Conservation (phyloP, 2,797 vertebrate species). For the Lithobates pipiens region DNA sequence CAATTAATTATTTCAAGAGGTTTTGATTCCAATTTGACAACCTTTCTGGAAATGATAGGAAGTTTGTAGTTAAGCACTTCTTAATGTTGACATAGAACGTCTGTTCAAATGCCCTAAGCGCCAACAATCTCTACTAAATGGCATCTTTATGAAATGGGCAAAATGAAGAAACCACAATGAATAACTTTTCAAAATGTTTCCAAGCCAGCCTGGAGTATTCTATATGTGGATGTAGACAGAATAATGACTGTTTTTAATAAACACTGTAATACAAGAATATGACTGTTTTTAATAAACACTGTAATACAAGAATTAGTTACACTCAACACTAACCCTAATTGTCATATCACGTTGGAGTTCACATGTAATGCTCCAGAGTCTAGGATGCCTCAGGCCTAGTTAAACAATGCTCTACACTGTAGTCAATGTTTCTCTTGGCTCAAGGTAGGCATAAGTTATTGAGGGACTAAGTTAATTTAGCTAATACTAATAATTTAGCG, state of each 20-base stretch:
- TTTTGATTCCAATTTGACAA: background rate
- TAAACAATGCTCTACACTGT: slow-evolving; percentile 41
- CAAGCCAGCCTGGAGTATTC: background rate
- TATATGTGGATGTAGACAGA: slow-evolving; percentile 57
- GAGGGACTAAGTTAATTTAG: slow-evolving; percentile 34
- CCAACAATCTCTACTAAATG: slow-evolving; percentile 83
- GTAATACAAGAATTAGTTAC: slow-evolving; percentile 44
- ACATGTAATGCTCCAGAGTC: slow-evolving; percentile 25
- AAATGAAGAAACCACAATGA: slow-evolving; percentile 69
- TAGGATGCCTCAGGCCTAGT: slow-evolving; percentile 41
- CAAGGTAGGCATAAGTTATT: slow-evolving; percentile 33
- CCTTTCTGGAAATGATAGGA: slow-evolving; percentile 74
- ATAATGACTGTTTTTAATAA: slow-evolving; percentile 72
- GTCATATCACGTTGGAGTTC: slow-evolving; percentile 47
- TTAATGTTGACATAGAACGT: slow-evolving; percentile 74
- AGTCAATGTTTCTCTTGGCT: slow-evolving; percentile 41
- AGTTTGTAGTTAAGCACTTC: slow-evolving; percentile 73
- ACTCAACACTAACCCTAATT: slow-evolving; percentile 54
- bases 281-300: slow-evolving; percentile 65
- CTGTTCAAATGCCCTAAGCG: slow-evolving; percentile 74
- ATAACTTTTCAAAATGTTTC: slow-evolving; percentile 43
- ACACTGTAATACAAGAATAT: slow-evolving; percentile 56
- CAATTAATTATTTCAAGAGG: background rate
- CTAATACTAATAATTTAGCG: slow-evolving; percentile 45
- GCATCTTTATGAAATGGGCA: slow-evolving; percentile 81